These are phyloP conservation scores for Noctilio leporinus DNA, from an alignment of 2,113 vertebrate genomes.

Conservation along the genomic window DNA sequence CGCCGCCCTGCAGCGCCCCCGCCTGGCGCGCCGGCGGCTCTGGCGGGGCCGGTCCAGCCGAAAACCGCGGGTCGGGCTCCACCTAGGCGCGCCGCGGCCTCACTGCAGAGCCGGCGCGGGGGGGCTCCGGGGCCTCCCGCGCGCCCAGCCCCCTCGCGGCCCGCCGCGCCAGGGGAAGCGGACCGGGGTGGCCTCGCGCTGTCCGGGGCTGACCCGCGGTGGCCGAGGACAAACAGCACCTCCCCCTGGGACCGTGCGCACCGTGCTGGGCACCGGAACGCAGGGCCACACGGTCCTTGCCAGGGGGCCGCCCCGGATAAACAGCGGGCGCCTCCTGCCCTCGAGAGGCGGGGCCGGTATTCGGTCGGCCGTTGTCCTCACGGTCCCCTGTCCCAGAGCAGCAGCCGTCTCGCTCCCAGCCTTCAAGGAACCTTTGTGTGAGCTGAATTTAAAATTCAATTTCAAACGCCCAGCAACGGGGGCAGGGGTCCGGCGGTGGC, in stretches of 20 bases:
- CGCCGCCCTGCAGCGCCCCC: slow-evolving; percentile 66
- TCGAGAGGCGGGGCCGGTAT: fast-evolving
- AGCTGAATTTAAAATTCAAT: background rate
- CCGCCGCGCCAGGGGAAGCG: background rate
- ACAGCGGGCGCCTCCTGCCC: background rate
- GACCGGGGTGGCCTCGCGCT: background rate
- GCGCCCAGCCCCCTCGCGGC: background rate
- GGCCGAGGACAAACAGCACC: background rate
- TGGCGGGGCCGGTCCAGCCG: slow-evolving; percentile 60
- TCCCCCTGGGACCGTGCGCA: background rate
- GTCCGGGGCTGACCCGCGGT: too few relatives aligned
- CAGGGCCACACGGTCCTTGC: fast-evolving
- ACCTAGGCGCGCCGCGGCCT: slow-evolving; percentile 61
- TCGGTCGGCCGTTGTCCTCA: background rate
- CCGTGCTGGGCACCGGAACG: background rate
- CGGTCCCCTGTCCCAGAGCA: background rate
- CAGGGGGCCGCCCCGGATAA: background rate
- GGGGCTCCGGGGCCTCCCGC: background rate
- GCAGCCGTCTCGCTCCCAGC: background rate
- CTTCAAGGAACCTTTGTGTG: background rate
- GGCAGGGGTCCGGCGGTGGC: too few relatives aligned
- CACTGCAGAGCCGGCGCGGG: slow-evolving; percentile 51
- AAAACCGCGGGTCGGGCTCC: slow-evolving; percentile 68
- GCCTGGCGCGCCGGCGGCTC: slow-evolving; percentile 60
- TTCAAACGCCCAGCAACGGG: background rate